phyloP scores from a whole-genome alignment of 1,140 invertebrate species.

The Odontomachus brunneus region DNA sequence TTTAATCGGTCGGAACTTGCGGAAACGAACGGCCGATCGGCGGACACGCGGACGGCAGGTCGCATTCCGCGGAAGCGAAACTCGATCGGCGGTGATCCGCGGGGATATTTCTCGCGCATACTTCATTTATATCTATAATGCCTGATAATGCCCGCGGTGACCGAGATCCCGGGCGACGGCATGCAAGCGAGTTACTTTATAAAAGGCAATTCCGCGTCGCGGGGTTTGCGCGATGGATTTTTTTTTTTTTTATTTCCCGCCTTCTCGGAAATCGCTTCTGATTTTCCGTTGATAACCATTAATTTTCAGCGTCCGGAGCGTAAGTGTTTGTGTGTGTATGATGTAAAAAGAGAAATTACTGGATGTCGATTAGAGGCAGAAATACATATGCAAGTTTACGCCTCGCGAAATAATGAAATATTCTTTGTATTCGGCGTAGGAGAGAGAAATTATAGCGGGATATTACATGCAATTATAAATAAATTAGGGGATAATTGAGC shows the following conservation, averaged over 20 bases:
- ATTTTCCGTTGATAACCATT: constrained; percentile 36
- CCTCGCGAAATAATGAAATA: background rate
- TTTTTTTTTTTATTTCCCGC: background rate
- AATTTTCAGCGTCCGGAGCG: background rate
- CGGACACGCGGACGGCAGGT: too few species aligned
- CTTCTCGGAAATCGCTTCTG: constrained; percentile 21
- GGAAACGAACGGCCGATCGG: background rate
- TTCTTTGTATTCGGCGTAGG: background rate
- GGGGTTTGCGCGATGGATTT: constrained; percentile 8
- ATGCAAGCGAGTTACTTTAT: constrained; percentile 55
- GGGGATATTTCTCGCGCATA: constrained; percentile 18
- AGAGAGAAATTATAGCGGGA: background rate
- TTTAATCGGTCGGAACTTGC: background rate
- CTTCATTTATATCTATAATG: constrained; percentile 57
- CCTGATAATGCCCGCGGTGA: constrained; percentile 48
- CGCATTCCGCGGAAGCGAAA: too few species aligned
- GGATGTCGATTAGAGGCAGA: background rate
- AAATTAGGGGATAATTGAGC: constrained; percentile 4
- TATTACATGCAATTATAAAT: background rate
- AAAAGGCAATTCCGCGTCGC: constrained; percentile 52
- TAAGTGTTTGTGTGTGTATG: background rate
- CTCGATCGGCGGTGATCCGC: background rate
- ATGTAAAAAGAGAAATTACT: background rate
- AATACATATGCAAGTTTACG: background rate
- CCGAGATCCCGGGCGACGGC: constrained; percentile 46